phyloP scores from a whole-genome alignment of 2,113 vertebrate genomes.

The Meriones unguiculatus region DNA sequence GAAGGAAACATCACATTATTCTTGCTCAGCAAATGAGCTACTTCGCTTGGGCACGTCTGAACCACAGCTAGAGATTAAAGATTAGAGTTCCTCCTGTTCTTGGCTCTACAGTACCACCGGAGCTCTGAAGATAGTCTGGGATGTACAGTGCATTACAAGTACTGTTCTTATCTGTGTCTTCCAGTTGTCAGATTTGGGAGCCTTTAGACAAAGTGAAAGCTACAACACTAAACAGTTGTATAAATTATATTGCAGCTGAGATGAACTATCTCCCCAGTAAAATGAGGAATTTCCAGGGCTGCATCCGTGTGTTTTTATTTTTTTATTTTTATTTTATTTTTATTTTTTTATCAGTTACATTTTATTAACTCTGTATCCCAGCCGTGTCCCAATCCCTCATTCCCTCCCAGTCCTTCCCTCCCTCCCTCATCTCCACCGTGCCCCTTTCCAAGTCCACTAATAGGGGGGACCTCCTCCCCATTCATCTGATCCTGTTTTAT shows the following conservation, averaged over 20 bases:
- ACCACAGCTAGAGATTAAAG: background rate
- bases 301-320: background rate
- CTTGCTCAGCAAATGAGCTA: background rate
- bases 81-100: conserved; percentile 20
- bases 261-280: conserved; percentile 38
- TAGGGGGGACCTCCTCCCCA: no score
- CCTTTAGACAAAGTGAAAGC: conserved; percentile 55
- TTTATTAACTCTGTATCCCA: no score
- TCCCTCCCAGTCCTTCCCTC: no score
- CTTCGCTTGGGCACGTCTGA: background rate
- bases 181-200: conserved; percentile 40
- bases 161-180: conserved; percentile 46
- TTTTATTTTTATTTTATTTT: no score
- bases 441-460: no score
- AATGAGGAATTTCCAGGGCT: background rate
- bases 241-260: conserved; percentile 45
- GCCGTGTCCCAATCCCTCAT: no score
- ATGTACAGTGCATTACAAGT: background rate
- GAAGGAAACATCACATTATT: background rate
- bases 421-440: no score
- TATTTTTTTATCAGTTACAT: no score
- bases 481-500: no score
- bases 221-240: conserved; percentile 21
- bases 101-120: background rate
- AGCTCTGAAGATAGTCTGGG: background rate